Evolutionary conservation across 2,888 invertebrate species (phyloP).

Genomic region (Heliconius ismenius): DNA sequence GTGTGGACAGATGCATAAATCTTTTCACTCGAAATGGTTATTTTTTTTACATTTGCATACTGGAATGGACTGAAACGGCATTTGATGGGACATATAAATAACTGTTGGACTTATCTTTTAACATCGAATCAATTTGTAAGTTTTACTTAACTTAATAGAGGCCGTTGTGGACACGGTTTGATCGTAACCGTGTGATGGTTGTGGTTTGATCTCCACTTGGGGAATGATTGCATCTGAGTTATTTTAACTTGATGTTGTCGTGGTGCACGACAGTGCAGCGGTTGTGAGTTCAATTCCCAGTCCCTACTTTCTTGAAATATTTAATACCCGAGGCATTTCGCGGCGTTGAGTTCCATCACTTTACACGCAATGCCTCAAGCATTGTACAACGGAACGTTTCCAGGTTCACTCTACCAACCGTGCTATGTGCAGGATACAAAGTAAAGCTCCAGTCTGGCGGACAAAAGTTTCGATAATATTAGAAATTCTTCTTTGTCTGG

Average conservation of each 20-base stretch:
- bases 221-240: not conserved
- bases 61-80: constrained; percentile 27
- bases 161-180: not conserved
- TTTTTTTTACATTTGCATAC: constrained; percentile 37
- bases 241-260: too few relatives aligned
- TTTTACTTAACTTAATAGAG: constrained; percentile 11
- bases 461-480: too few relatives aligned
- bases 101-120: constrained; percentile 28
- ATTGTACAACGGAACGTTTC: not conserved
- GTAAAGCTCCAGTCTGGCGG: too few relatives aligned
- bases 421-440: too few relatives aligned
- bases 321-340: not conserved
- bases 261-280: too few relatives aligned
- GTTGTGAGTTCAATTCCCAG: too few relatives aligned
- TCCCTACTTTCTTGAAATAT: too few relatives aligned
- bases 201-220: not conserved
- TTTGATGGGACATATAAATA: constrained; percentile 35
- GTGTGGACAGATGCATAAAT: constrained; percentile 29
- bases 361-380: not conserved
- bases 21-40: constrained; percentile 32
- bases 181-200: not conserved
- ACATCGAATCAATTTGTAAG: constrained; percentile 38
- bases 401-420: too few relatives aligned
- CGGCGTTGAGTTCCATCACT: not conserved
- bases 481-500: too few relatives aligned